Evolutionary conservation across 2,888 invertebrate species (phyloP).

Genomic region (Epicampocera succincta): DNA sequence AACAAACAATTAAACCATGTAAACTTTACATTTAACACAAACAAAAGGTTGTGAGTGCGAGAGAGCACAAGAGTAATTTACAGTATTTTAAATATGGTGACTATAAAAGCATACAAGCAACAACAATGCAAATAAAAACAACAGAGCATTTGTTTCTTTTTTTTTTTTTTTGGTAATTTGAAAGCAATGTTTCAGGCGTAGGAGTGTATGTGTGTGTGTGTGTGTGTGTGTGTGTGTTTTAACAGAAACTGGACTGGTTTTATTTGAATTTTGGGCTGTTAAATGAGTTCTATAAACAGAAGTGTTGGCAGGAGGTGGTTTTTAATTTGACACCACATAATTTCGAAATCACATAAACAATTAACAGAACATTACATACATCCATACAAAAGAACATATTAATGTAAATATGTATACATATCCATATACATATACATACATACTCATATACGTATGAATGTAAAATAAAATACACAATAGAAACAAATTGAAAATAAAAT

Average conservation of each 20-base stretch:
- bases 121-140: constrained; percentile 35
- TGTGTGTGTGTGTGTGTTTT: not conserved
- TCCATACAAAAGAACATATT: too few relatives aligned
- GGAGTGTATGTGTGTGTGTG: constrained; percentile 9
- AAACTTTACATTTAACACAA: not conserved
- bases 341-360: constrained; percentile 17
- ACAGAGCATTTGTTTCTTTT: too few relatives aligned
- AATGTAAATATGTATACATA: too few relatives aligned
- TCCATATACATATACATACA: too few relatives aligned
- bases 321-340: constrained; percentile 55
- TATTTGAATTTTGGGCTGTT: not conserved
- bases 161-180: not conserved
- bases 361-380: constrained; percentile 13
- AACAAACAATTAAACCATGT: too few relatives aligned
- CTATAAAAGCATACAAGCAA: constrained; percentile 37
- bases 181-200: constrained; percentile 43
- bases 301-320: constrained; percentile 67
- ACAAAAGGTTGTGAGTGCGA: not conserved
- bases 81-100: constrained; percentile 25
- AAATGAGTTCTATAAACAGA: not conserved
- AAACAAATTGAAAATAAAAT: too few relatives aligned
- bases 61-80: constrained; percentile 6
- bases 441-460: too few relatives aligned
- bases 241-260: not conserved
- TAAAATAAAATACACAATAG: too few relatives aligned